Percentiles rank a stretch among this genome's conserved stretches.
Evolutionary conservation across 1,140 invertebrate genomes (phyloP).

Genomic region (Plutomurus gul): DNA sequence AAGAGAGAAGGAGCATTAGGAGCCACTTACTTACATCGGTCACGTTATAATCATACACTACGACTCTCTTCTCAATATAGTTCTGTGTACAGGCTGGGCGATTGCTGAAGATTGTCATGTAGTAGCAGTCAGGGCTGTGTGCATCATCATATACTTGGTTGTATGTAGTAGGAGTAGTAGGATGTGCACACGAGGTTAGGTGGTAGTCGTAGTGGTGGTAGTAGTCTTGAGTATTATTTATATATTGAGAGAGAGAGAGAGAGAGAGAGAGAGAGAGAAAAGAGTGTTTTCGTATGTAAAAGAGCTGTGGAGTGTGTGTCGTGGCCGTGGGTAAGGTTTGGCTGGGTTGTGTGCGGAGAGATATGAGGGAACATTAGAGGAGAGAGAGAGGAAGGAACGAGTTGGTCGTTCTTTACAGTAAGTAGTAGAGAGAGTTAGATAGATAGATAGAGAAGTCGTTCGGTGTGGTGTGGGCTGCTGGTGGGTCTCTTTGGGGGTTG

Average conservation of each 20-base stretch:
- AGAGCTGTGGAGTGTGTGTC: background rate
- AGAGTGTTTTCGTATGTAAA: background rate
- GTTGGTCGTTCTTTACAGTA: background rate
- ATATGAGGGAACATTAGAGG: slow-evolving; percentile 25
- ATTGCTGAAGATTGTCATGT: background rate
- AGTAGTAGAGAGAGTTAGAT: background rate
- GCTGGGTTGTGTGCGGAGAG: background rate
- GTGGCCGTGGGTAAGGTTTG: background rate
- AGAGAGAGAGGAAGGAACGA: background rate
- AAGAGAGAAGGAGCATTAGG: no score
- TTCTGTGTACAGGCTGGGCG: no score
- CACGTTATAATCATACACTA: no score
- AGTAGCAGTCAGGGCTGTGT: background rate
- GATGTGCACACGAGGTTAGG: background rate
- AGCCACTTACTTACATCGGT: no score
- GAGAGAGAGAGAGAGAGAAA: background rate
- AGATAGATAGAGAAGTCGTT: slow-evolving; percentile 17
- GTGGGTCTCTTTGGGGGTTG: slow-evolving; percentile 30
- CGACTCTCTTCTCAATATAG: no score
- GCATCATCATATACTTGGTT: background rate
- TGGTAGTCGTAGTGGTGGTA: background rate
- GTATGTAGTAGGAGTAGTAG: background rate
- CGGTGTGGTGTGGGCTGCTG: slow-evolving; percentile 19
- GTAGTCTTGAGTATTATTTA: background rate
- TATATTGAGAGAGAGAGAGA: no score